Evolutionary conservation across 2,888 invertebrate species (phyloP), one percentile per base, ranked within the genome.

Genomic region (Globia sparganii): DNA sequence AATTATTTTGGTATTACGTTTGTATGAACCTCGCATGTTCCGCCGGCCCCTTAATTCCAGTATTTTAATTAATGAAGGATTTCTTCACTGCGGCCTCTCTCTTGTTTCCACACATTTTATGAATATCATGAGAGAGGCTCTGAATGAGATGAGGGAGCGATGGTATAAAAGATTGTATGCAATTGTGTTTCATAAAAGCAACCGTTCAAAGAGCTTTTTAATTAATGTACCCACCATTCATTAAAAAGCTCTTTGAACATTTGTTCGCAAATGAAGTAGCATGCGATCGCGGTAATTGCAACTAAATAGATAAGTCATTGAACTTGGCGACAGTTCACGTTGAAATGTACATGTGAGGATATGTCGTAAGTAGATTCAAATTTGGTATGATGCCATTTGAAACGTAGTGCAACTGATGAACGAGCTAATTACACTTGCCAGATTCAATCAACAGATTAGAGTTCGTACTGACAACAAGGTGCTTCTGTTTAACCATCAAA

Each of bases 11-110:
- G n/a, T n/a, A n/a, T n/a, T n/a, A n/a, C n/a, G n/a, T n/a, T n/a
- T n/a, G n/a, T n/a, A n/a, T n/a, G n/a, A n/a, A n/a, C n/a, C n/a
- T n/a, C n/a, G n/a, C n/a, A n/a, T n/a, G n/a, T n/a, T n/a, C n/a
- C n/a, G n/a, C n/a, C n/a, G n/a, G n/a, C n/a, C n/a, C n/a, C n/a
- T n/a, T 75, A 49, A 46, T 71, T 62, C 53, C 49, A 77, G 73
- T 69, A 83, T 78, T 81, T 83, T 83, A 85, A 85, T 85, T 82
- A 85, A 59, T 74, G 72, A 71, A 77, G 58, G 75, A 72, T 79
- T 64, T 34, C 31, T 25, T n/a, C 25, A 31, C 31, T 0, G 31
- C 15, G n/a, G 25, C 15, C 1, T 25, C 66, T 9, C 15, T 1
- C 31, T 9, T 31, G 46, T 25, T 49, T 49, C 9, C 15, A 0